Evolutionary conservation across 2,797 vertebrate species (phyloP), one percentile per base, ranked within the genome.

Genomic region (Taenioides sp.): DNA sequence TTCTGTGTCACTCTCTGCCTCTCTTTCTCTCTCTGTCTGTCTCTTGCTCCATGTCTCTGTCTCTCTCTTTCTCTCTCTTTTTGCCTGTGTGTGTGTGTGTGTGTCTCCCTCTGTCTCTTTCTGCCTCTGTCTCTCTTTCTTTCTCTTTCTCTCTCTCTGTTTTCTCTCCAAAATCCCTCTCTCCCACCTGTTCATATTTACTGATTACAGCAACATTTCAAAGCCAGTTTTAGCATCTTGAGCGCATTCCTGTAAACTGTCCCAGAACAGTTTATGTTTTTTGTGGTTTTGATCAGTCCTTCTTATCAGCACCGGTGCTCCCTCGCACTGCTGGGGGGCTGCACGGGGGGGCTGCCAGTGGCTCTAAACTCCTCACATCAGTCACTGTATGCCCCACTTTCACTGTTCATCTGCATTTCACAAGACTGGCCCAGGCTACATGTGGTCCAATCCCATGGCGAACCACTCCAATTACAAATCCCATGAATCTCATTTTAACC

Each of bases 391-490:
- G 90, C 55, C 90, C 87, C 84, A 91, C 81, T 88, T 92, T 89
- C 87, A 78, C 71, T 87, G 84, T 87, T 87, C 84, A 88, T 85
- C 86, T 84, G 76, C 84, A 88, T 83, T 86, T 91, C 89, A 87
- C 75, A 91, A 74, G 69, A 50, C 75, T 69, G 65, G 68, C 74
- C 60, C 22, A 11, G 16, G 22, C 37, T 47, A 43, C 40, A 18
- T 58, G 67, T 31, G 40, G 73, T 59, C 55, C 37, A 60, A 71
- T 23, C 69, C 14, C 62, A 72, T 47, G 69, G 73, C 69, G 28
- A 80, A 80, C 74, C 7, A 1, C 75, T 47, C 70, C 76, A 79
- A 75, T 87, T 77, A 80, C 59, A 75, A 54, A 74, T 82, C 79
- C 80, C 64, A 67, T 72, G 43, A 85, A 83, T 72, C 74, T 76